Evolutionary conservation across 2,797 vertebrate species (phyloP), one percentile per base, ranked within the genome.

Genomic region (Danio choprae): DNA sequence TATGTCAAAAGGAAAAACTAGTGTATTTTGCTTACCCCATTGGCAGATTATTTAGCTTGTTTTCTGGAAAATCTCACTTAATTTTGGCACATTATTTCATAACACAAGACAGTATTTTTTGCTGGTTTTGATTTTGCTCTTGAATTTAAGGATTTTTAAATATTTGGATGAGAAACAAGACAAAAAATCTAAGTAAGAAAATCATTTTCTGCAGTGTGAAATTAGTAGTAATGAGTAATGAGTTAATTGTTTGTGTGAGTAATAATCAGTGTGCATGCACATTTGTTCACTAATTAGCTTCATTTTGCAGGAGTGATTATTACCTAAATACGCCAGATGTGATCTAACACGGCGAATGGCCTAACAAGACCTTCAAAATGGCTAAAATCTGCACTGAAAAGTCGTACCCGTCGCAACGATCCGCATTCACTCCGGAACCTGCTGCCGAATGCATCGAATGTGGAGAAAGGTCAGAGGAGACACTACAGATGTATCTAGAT

Each of bases 381-480:
- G 81, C 82, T 12, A 84, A 84, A 81, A 86, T 86, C 60, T 83
- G 86, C 85, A 94, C 93, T 7, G 92, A 93, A 7, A 86, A 85
- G 55, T 95, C 94, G 40, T 91, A 91, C 64, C 86, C 90, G 64
- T 67, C 82, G 59, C 43, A 55, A 18, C 77, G 87, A 18, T 84
- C 87, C 2, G 72, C 88, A 51, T 87, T 87, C 80, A 82, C 87
- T 43, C 44, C 44, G 1, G 91, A 92, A 72, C 88, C 91, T 59
- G 91, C 93, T 55, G 83, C 90, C 0, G 85, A 92, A 64, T 84
- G 60, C 53, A 79, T 91, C 82, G 93, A 91, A 88, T 91, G 92
- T 40, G 91, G 92, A 81, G 87, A 82, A 63, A 93, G 95, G 95
- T 89, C 16, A 83, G 77, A 76, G 2, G 38, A 79, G 11, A 78